A percentile compares a stretch with the other conserved stretches of the same genome.
Evolutionary conservation across 2,888 invertebrate species (phyloP).

Genomic region (Galeopsomyia nigrocyanea): DNA sequence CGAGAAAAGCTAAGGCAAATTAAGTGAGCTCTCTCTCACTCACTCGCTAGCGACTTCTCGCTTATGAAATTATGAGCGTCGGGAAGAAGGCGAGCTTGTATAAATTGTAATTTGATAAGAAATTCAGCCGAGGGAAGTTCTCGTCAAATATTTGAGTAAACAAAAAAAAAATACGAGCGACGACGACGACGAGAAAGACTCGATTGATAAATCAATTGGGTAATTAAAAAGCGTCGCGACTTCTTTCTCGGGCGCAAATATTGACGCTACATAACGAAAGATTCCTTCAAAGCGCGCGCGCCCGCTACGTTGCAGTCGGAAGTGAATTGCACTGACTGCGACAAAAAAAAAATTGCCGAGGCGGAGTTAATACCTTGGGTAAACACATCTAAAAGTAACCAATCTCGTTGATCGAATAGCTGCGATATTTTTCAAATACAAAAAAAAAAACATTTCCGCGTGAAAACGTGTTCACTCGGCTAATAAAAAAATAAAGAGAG

Average conservation of each 20-base stretch:
- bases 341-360: too few species aligned
- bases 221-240: conserved; percentile 38
- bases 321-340: too few species aligned
- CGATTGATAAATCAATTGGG: conserved; percentile 30
- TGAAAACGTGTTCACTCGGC: background rate
- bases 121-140: conserved; percentile 26
- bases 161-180: conserved; percentile 17
- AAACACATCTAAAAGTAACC: too few species aligned
- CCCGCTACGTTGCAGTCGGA: too few species aligned
- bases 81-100: conserved; percentile 12
- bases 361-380: too few species aligned
- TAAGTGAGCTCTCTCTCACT: conserved; percentile 26
- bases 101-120: conserved; percentile 46
- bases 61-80: conserved; percentile 37
- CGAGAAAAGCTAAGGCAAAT: conserved; percentile 42
- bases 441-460: background rate
- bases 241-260: conserved; percentile 37
- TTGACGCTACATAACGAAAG: conserved; percentile 37
- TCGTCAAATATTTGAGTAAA: conserved; percentile 45
- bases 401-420: too few species aligned
- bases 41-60: conserved; percentile 35
- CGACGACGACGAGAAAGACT: background rate
- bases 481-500: too few species aligned
- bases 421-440: background rate
- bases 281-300: too few species aligned